Evolutionary conservation across 1,140 invertebrate genomes (phyloP).

Genomic region (Achroia grisella): DNA sequence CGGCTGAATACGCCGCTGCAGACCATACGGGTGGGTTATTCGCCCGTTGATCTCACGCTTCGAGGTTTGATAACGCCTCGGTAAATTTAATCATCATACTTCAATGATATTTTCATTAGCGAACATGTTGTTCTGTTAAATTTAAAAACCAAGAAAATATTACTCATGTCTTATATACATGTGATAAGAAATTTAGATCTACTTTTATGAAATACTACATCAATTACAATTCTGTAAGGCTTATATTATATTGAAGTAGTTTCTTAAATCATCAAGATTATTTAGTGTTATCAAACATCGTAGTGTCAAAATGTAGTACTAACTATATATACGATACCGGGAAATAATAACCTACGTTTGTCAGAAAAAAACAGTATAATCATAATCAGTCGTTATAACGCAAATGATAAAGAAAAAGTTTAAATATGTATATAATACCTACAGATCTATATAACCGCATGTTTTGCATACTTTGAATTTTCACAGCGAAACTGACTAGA

Average conservation of each 20-base stretch:
- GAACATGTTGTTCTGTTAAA: neutral
- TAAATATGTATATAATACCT: neutral
- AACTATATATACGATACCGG: conserved; percentile 42
- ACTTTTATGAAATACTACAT: too few species aligned
- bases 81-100: too few species aligned
- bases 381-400: conserved; percentile 15
- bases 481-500: neutral
- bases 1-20: conserved; percentile 85
- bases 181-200: too few species aligned
- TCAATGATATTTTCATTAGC: neutral
- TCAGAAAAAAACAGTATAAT: conserved; percentile 20
- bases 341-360: conserved; percentile 23
- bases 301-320: conserved; percentile 19
- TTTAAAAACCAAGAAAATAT: neutral
- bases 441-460: conserved; percentile 16
- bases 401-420: neutral
- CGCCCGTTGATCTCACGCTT: conserved; percentile 77
- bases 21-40: conserved; percentile 97
- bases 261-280: too few species aligned
- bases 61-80: conserved; percentile 42
- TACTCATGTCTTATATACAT: too few species aligned
- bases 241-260: too few species aligned
- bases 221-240: too few species aligned
- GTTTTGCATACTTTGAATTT: conserved; percentile 1
- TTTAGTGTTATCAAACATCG: conserved; percentile 40